Conservation (phyloP, 2,888 invertebrate genomes). For the Physocephala rufipes region DNA sequence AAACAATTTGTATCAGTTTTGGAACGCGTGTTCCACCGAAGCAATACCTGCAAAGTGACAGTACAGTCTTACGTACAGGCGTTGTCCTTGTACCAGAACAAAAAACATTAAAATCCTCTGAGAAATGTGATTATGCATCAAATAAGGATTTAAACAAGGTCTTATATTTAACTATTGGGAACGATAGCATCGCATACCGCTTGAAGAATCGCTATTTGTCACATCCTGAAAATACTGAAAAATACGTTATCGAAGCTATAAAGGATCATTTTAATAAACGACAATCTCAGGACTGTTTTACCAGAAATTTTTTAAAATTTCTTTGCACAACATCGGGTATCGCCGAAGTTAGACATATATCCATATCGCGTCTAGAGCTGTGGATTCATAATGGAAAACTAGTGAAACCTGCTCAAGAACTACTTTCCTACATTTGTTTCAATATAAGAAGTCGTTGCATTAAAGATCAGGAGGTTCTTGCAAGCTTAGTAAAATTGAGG, state of each 20-base stretch:
- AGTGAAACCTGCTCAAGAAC: constrained; percentile 89
- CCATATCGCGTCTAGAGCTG: constrained; percentile 76
- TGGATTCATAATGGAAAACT: constrained; percentile 97
- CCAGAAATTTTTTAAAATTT: constrained; percentile 87
- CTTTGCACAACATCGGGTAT: constrained; percentile 87
- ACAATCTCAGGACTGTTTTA: constrained; percentile 86
- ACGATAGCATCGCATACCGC: constrained; percentile 66
- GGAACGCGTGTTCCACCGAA: constrained; percentile 60
- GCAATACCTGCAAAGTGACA: constrained; percentile 53
- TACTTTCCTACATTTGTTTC: constrained; percentile 88
- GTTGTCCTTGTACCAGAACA: constrained; percentile 47
- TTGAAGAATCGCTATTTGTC: constrained; percentile 69
- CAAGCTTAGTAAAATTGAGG: constrained; percentile 86
- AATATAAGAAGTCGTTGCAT: constrained; percentile 81
- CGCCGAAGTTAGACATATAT: constrained; percentile 72
- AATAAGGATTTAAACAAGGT: constrained; percentile 52
- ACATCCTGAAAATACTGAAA: constrained; percentile 69
- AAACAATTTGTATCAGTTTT: constrained; percentile 78
- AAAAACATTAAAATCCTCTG: constrained; percentile 64
- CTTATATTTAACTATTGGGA: constrained; percentile 33
- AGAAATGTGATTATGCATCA: constrained; percentile 52
- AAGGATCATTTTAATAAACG: constrained; percentile 87
- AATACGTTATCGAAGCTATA: constrained; percentile 84
- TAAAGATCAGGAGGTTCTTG: constrained; percentile 79
- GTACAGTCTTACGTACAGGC: neutral